phyloP scores from a whole-genome alignment of 1,140 invertebrate genomes.

The Macrocentrus cingulum region DNA sequence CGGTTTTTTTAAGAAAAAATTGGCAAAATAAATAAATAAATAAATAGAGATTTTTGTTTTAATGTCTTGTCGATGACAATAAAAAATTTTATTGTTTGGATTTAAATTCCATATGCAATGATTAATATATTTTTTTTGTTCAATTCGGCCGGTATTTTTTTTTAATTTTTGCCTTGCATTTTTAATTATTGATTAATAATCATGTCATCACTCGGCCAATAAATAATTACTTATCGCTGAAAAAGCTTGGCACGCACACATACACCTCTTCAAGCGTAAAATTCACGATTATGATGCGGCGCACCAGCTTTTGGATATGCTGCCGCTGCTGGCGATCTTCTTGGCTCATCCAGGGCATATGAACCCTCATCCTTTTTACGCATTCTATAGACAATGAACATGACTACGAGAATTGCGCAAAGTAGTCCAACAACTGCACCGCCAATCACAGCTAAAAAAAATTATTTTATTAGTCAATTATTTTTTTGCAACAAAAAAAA shows the following conservation, averaged over 20 bases:
- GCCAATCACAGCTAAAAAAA: conserved; percentile 92
- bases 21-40: background rate
- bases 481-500: no score
- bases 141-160: background rate
- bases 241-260: conserved; percentile 25
- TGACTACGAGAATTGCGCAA: conserved; percentile 96
- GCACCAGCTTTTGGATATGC: conserved; percentile 76
- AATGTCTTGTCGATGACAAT: background rate
- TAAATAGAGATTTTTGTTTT: no score
- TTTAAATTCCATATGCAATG: conserved; percentile 1
- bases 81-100: background rate
- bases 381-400: conserved; percentile 99
- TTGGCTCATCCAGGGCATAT: conserved; percentile 95
- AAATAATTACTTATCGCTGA: conserved; percentile 8
- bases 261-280: conserved; percentile 82
- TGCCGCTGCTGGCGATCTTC: conserved; percentile 86
- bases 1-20: background rate
- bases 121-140: background rate
- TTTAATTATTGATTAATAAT: conserved; percentile 19
- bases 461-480: no score
- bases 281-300: conserved; percentile 86
- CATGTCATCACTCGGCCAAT: conserved; percentile 25
- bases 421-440: conserved; percentile 95
- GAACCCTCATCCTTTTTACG: conserved; percentile 99
- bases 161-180: background rate